A percentile compares a stretch with the other conserved stretches of the same genome.
These are phyloP conservation scores for Sminthurides aquaticus DNA, from an alignment of 2,888 invertebrate genomes.

Conservation along the genomic window DNA sequence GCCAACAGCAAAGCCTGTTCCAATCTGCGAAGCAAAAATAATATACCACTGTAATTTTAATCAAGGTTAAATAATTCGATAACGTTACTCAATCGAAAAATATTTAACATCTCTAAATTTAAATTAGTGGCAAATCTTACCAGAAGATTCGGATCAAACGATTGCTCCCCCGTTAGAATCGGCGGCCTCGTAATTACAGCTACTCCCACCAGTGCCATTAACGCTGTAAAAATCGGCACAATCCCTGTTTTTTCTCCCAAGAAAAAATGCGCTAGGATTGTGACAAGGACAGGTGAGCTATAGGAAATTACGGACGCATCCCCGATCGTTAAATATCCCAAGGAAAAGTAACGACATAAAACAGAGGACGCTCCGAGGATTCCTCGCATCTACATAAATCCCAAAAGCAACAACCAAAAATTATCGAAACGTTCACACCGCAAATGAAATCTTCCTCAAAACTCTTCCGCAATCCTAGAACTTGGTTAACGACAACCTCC, in stretches of 20 bases:
- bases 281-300: slow-evolving; percentile 38
- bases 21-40: slow-evolving; percentile 30
- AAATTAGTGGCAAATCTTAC: slow-evolving; percentile 28
- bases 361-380: slow-evolving; percentile 37
- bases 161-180: slow-evolving; percentile 32
- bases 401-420: no score
- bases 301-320: slow-evolving; percentile 41
- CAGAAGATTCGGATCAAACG: slow-evolving; percentile 35
- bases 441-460: no score
- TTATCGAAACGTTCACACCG: neutral
- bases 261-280: slow-evolving; percentile 40
- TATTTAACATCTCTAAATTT: neutral
- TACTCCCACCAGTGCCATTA: slow-evolving; percentile 35
- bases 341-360: slow-evolving; percentile 38
- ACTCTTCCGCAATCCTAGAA: no score
- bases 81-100: neutral
- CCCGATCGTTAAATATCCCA: slow-evolving; percentile 40
- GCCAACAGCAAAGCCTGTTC: slow-evolving; percentile 36
- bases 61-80: neutral
- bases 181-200: slow-evolving; percentile 39
- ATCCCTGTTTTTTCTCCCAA: slow-evolving; percentile 38
- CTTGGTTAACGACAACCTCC: no score
- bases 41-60: no score
- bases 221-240: slow-evolving; percentile 35
- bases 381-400: slow-evolving; percentile 35